Evolutionary conservation across 1,140 invertebrate genomes (phyloP).

Genomic region (Panagrolaimus sp.): DNA sequence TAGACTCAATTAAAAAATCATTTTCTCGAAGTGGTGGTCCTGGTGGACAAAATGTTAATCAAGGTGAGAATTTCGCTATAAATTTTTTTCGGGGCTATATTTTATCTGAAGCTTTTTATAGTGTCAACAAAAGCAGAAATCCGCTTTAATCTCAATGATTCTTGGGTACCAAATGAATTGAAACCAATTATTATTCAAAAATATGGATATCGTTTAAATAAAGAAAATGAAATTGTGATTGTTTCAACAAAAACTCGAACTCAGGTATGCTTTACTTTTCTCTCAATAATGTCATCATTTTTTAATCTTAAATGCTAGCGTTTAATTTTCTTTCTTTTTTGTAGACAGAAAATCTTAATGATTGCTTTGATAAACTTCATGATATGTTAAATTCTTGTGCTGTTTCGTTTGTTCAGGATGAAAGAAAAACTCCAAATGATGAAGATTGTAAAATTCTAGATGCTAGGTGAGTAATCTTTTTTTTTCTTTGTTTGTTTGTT

Average conservation of each 20-base stretch:
- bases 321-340: conserved; percentile 10
- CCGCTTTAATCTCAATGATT: conserved; percentile 30
- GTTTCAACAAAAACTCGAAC: conserved; percentile 28
- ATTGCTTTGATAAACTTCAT: conserved; percentile 39
- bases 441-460: conserved; percentile 27
- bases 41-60: conserved; percentile 41
- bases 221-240: conserved; percentile 29
- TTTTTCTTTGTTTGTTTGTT: conserved; percentile 1
- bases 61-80: conserved; percentile 20
- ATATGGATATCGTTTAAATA: conserved; percentile 26
- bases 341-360: conserved; percentile 37
- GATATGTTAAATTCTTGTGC: conserved; percentile 23
- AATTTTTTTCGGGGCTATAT: not conserved
- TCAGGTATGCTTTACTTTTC: conserved; percentile 13
- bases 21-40: conserved; percentile 29
- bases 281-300: not conserved
- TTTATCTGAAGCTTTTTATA: conserved; percentile 21
- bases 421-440: conserved; percentile 3
- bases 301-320: conserved; percentile 15
- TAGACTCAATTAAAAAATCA: conserved; percentile 31
- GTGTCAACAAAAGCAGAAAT: conserved; percentile 46
- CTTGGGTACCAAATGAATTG: conserved; percentile 35
- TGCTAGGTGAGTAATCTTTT: conserved; percentile 25
- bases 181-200: conserved; percentile 27
- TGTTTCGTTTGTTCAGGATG: conserved; percentile 16